Percentiles rank a stretch among this genome's conserved stretches.
Evolutionary conservation across 2,113 vertebrate genomes (phyloP).

Genomic region (Tupaia chinensis): DNA sequence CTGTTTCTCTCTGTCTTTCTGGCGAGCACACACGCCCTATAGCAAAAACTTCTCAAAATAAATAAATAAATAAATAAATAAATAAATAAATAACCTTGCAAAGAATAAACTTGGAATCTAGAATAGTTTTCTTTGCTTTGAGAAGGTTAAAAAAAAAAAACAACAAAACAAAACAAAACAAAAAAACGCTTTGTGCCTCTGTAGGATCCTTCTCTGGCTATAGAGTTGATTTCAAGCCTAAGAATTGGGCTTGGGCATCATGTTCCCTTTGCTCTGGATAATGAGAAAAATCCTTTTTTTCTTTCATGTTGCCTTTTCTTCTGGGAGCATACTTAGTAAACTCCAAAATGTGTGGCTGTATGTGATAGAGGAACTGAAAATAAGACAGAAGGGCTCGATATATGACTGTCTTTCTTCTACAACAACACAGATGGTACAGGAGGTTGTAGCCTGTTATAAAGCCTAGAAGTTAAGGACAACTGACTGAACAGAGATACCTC

Average conservation of each 20-base stretch:
- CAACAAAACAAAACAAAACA: neutral
- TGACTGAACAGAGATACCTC: neutral
- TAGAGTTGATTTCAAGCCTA: neutral
- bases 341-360: neutral
- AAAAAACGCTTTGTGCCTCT: neutral
- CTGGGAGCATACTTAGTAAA: neutral
- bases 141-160: neutral
- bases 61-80: too few species aligned
- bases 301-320: slow-evolving; percentile 34
- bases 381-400: neutral
- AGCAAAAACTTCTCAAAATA: too few species aligned
- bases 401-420: neutral
- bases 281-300: neutral
- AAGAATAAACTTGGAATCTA: slow-evolving; percentile 14
- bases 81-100: neutral
- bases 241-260: neutral
- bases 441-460: neutral
- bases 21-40: too few species aligned
- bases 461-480: neutral
- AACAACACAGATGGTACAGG: neutral
- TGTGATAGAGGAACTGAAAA: neutral
- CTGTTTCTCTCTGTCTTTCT: too few species aligned
- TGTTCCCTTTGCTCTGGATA: neutral
- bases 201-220: neutral
- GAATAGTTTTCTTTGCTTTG: slow-evolving; percentile 20